Evolutionary conservation across 1,140 invertebrate genomes (phyloP).

Genomic region (Rhopalosiphum padi): DNA sequence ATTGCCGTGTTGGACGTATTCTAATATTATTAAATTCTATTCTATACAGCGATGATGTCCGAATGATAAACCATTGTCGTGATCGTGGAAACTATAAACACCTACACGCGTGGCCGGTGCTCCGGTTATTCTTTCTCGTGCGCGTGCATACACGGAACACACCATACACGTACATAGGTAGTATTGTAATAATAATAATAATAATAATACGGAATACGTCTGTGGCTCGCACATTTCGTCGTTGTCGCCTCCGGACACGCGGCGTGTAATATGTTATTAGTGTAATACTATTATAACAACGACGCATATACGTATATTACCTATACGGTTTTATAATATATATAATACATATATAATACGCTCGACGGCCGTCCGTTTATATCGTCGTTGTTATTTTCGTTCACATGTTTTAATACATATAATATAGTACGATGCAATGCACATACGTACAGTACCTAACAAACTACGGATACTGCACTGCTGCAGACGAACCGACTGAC

Average conservation of each 20-base stretch:
- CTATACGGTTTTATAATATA: background rate
- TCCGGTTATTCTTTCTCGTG: conserved; percentile 22
- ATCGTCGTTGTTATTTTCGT: background rate
- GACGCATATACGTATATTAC: background rate
- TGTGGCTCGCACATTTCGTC: background rate
- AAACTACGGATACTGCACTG: too few relatives aligned
- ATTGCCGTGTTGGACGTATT: background rate
- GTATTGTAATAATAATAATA: conserved; percentile 6
- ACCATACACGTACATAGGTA: background rate
- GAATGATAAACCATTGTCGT: conserved; percentile 38
- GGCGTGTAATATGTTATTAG: background rate
- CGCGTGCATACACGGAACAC: background rate
- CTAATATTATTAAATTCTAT: background rate
- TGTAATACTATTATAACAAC: conserved; percentile 5
- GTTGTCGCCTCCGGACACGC: conserved; percentile 23
- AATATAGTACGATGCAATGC: too few relatives aligned
- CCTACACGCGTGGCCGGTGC: conserved; percentile 18
- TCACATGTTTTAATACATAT: background rate
- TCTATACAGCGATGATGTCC: background rate
- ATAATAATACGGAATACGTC: background rate
- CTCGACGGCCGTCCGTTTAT: background rate
- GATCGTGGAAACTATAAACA: conserved; percentile 31
- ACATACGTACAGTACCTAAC: too few relatives aligned
- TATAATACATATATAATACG: background rate
- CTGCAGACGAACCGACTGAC: background rate